Percentiles rank a stretch among this genome's conserved stretches.
Evolutionary conservation across 2,797 vertebrate species (phyloP).

Genomic region (Aselliscus stoliczkanus): DNA sequence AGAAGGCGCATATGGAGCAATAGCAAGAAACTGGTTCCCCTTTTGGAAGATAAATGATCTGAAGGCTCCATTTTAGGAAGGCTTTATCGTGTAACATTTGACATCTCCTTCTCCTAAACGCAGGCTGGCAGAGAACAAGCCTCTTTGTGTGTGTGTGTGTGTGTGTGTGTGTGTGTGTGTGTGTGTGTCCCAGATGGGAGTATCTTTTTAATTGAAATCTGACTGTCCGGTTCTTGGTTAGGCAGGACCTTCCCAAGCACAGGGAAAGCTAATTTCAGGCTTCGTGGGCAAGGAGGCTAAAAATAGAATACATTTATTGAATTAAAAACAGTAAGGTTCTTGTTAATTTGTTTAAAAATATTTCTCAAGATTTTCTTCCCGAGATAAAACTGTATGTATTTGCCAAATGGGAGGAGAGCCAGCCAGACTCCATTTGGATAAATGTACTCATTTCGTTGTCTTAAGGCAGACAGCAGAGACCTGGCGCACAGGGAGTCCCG

Average conservation of each 20-base stretch:
- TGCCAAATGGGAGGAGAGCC: background rate
- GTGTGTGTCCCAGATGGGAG: background rate
- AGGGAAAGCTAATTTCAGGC: constrained; percentile 59
- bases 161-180: background rate
- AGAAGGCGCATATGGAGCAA: background rate
- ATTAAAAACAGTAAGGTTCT: constrained; percentile 50
- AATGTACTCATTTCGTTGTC: background rate
- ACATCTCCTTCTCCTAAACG: background rate
- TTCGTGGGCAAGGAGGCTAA: constrained; percentile 47
- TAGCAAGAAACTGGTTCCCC: background rate
- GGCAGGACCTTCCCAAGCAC: constrained; percentile 35
- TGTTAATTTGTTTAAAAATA: constrained; percentile 50
- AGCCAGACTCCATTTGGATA: background rate
- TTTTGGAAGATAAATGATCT: background rate
- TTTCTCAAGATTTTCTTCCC: constrained; percentile 43
- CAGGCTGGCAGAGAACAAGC: background rate
- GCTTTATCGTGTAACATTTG: background rate
- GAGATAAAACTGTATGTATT: constrained; percentile 20
- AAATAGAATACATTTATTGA: constrained; percentile 46
- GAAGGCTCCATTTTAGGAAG: background rate
- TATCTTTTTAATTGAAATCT: constrained; percentile 46
- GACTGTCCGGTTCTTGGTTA: constrained; percentile 40
- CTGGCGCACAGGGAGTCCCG: background rate
- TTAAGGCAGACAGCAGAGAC: background rate
- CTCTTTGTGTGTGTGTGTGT: background rate